Conservation (phyloP, 2,113 vertebrate genomes). For the Meleagris gallopavo region DNA sequence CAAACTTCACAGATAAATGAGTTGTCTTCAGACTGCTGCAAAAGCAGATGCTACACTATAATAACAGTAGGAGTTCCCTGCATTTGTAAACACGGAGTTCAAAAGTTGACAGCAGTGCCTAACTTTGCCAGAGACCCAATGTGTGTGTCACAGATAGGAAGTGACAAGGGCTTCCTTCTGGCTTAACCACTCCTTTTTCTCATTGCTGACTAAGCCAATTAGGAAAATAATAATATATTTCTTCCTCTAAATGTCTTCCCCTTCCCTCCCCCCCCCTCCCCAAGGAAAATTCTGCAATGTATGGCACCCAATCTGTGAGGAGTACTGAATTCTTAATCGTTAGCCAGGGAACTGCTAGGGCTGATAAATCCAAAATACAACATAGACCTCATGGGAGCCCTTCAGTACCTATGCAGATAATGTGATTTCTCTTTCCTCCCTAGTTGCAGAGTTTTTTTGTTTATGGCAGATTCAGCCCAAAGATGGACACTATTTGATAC, state of each 20-base stretch:
- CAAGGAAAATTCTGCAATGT: not conserved
- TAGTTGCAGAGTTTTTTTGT: not conserved
- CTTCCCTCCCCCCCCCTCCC: no score
- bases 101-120: not conserved
- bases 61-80: not conserved
- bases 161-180: not conserved
- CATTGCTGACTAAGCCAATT: not conserved
- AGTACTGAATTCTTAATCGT: not conserved
- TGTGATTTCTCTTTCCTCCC: not conserved
- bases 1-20: not conserved
- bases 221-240: not conserved
- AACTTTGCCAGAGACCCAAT: not conserved
- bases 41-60: not conserved
- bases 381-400: not conserved
- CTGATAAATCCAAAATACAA: not conserved
- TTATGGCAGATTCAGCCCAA: not conserved
- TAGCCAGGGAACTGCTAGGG: not conserved
- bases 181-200: not conserved
- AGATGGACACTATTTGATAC: no score
- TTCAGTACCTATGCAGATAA: not conserved
- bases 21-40: not conserved
- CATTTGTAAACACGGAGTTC: not conserved
- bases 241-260: not conserved
- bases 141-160: not conserved
- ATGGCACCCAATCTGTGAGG: not conserved